These are phyloP conservation scores for Phymastichus coffea DNA, from an alignment of 1,140 invertebrate genomes.

Conservation along the genomic window DNA sequence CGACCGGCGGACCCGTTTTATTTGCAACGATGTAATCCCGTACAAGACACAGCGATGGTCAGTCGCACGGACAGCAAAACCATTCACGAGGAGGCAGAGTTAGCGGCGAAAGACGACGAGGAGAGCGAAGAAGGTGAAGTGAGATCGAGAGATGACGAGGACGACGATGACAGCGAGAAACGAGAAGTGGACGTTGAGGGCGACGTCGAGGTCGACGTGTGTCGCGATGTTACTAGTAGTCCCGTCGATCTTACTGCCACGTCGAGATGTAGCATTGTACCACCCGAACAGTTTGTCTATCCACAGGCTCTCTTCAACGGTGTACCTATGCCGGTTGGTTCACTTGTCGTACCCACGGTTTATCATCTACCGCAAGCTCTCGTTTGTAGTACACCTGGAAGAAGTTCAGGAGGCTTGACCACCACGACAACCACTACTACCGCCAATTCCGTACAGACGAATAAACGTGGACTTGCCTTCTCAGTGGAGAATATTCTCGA, in stretches of 20 bases:
- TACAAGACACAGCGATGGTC: background rate
- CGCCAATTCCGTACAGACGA: conserved; percentile 33
- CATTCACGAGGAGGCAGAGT: background rate
- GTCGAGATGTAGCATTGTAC: conserved; percentile 39
- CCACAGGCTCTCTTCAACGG: conserved; percentile 45
- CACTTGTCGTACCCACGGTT: no score
- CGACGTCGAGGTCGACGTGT: conserved; percentile 36
- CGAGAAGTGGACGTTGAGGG: conserved; percentile 40
- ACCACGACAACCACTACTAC: conserved; percentile 1
- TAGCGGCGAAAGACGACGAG: conserved; percentile 4
- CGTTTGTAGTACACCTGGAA: background rate
- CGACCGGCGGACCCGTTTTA: conserved; percentile 44
- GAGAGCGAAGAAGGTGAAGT: conserved; percentile 35
- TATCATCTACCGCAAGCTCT: conserved; percentile 19
- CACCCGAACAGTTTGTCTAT: conserved; percentile 41
- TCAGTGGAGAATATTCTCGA: conserved; percentile 91
- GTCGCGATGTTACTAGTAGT: conserved; percentile 46
- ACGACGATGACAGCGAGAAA: conserved; percentile 33
- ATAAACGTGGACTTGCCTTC: conserved; percentile 68
- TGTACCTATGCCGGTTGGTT: conserved; percentile 19
- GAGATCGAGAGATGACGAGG: conserved; percentile 32
- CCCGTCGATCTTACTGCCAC: conserved; percentile 53
- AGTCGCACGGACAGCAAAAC: background rate
- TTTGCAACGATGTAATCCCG: conserved; percentile 33
- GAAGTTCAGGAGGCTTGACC: conserved; percentile 30